Conservation (phyloP, 2,888 invertebrate species). For the Syrista parreyssii region DNA sequence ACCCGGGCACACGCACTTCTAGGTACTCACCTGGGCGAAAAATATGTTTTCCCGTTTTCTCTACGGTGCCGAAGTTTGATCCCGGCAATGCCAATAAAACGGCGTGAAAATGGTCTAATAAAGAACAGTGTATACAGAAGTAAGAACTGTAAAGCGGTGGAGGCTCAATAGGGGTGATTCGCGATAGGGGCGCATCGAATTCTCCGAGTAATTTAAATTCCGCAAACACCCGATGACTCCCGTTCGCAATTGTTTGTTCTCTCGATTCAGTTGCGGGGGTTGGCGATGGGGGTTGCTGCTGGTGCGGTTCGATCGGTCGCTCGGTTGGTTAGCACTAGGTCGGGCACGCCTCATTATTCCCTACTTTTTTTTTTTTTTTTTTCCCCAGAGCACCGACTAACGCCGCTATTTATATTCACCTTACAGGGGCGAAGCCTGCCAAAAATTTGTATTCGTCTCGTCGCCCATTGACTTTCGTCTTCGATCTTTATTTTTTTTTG, state of each 20-base stretch:
- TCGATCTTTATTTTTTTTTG: not conserved
- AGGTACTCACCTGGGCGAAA: too few relatives aligned
- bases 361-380: too few relatives aligned
- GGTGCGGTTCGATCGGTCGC: too few relatives aligned
- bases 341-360: not conserved
- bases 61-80: too few relatives aligned
- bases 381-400: not conserved
- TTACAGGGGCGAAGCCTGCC: not conserved
- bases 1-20: too few relatives aligned
- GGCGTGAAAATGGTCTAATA: not conserved
- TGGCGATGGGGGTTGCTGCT: not conserved
- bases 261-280: not conserved
- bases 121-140: not conserved
- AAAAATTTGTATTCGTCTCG: slow-evolving; percentile 19
- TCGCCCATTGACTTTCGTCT: slow-evolving; percentile 11
- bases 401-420: slow-evolving; percentile 15
- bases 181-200: not conserved
- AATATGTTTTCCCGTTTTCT: too few relatives aligned
- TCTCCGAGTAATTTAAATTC: not conserved
- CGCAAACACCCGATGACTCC: not conserved
- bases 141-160: not conserved
- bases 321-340: not conserved
- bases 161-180: not conserved
- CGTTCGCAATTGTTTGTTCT: not conserved
- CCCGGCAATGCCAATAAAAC: not conserved